These are phyloP conservation scores for Irena cyanogastra DNA, from an alignment of 2,113 vertebrate genomes.

Conservation along the genomic window DNA sequence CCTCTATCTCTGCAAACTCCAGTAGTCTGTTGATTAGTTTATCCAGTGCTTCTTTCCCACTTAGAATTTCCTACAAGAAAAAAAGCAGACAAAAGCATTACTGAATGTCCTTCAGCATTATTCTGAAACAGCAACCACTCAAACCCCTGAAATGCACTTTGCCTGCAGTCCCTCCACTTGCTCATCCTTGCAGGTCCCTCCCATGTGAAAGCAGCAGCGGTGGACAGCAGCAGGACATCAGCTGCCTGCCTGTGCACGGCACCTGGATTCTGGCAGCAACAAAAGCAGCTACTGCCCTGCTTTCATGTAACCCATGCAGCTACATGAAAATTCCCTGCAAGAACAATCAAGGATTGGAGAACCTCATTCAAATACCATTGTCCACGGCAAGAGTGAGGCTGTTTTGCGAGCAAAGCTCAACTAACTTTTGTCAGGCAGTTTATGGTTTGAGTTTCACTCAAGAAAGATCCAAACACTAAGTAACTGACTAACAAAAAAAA, in stretches of 20 bases:
- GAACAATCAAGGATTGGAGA: not conserved
- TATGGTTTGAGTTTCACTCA: not conserved
- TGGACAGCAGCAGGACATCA: not conserved
- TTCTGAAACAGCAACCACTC: not conserved
- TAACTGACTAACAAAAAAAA: not conserved
- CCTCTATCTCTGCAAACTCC: slow-evolving; percentile 76
- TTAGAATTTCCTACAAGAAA: slow-evolving; percentile 82
- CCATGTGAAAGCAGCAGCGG: fast-evolving
- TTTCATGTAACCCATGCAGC: not conserved
- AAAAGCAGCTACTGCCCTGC: not conserved
- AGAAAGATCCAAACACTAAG: not conserved
- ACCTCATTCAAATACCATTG: not conserved
- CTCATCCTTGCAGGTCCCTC: not conserved
- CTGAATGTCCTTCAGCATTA: not conserved
- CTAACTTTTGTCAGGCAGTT: not conserved
- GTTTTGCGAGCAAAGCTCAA: not conserved
- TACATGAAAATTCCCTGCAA: not conserved
- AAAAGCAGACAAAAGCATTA: not conserved
- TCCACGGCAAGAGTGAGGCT: not conserved
- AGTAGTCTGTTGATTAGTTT: slow-evolving; percentile 79
- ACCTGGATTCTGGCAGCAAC: not conserved
- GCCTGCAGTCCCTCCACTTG: not conserved
- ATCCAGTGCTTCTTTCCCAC: slow-evolving; percentile 80
- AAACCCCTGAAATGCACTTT: not conserved
- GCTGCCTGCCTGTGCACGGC: not conserved